Percentiles rank a stretch among this genome's conserved stretches.
Evolutionary conservation across 2,113 vertebrate species (phyloP).

Genomic region (Nestor notabilis): DNA sequence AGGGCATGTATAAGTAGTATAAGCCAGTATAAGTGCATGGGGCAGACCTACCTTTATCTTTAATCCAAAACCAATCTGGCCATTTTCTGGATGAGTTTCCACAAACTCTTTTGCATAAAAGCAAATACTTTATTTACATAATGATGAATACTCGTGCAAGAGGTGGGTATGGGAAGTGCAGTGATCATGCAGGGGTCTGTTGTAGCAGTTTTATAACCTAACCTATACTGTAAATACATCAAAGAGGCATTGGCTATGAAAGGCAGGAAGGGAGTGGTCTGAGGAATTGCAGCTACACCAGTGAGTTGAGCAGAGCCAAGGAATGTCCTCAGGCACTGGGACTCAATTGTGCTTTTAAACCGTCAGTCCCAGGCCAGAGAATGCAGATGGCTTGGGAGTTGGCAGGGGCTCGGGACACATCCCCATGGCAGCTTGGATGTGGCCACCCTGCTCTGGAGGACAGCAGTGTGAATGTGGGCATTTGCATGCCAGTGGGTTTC

Average conservation of each 20-base stretch:
- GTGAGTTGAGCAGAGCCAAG: slow-evolving; percentile 12
- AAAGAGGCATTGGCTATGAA: slow-evolving; percentile 33
- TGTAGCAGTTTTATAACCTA: not conserved
- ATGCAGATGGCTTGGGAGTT: not conserved
- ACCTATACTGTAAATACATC: slow-evolving; percentile 35
- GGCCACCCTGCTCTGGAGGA: not conserved
- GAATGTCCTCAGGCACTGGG: slow-evolving; percentile 37
- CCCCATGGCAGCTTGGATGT: not conserved
- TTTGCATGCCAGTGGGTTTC: not conserved
- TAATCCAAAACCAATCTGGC: not conserved
- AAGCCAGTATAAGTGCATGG: not conserved
- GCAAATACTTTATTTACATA: not conserved
- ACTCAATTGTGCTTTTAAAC: slow-evolving; percentile 9
- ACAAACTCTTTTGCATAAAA: not conserved
- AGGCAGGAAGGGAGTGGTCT: slow-evolving; percentile 57
- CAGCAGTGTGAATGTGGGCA: accelerated
- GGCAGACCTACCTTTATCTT: not conserved
- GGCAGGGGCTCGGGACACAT: not conserved
- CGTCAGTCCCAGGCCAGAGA: not conserved
- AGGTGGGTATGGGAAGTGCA: not conserved
- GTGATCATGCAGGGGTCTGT: not conserved
- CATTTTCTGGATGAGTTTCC: not conserved
- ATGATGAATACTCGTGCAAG: not conserved
- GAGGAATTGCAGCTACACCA: slow-evolving; percentile 50
- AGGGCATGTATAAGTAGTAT: not conserved